phyloP scores from a whole-genome alignment of 2,888 invertebrate species.

The Zonitis immaculata region DNA sequence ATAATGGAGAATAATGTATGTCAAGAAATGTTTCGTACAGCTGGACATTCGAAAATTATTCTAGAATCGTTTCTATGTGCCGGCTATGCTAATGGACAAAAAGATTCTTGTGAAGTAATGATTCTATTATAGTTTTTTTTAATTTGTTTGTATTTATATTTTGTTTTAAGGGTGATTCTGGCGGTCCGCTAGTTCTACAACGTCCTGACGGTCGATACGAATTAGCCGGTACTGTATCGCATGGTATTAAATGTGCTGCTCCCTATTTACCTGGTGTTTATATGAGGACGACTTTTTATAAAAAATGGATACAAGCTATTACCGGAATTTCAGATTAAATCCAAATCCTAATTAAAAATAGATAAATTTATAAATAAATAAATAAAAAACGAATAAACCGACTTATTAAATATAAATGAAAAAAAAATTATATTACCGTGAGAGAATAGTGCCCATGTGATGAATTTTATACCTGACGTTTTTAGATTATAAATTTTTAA shows the following conservation, averaged over 20 bases:
- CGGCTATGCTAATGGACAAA: slow-evolving; percentile 86
- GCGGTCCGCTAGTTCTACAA: slow-evolving; percentile 82
- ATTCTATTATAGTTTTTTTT: too few species aligned
- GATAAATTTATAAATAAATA: too few species aligned
- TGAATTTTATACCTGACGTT: slow-evolving; percentile 34
- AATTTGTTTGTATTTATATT: too few species aligned
- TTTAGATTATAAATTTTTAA: too few species aligned
- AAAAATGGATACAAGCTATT: slow-evolving; percentile 84
- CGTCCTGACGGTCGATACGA: slow-evolving; percentile 81
- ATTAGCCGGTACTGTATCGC: slow-evolving; percentile 86
- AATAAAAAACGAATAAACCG: too few species aligned
- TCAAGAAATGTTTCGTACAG: slow-evolving; percentile 90
- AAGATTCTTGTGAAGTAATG: slow-evolving; percentile 90
- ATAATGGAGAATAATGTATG: slow-evolving; percentile 88
- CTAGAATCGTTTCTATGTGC: slow-evolving; percentile 85
- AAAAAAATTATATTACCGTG: too few species aligned
- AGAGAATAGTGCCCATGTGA: slow-evolving; percentile 28
- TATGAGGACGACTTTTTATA: slow-evolving; percentile 88
- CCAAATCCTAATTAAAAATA: too few species aligned
- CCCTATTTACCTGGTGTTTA: slow-evolving; percentile 90
- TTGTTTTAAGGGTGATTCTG: slow-evolving; percentile 96
- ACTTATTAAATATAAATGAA: too few species aligned
- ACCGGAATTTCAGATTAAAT: slow-evolving; percentile 58
- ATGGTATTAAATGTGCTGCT: slow-evolving; percentile 92
- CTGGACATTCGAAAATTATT: slow-evolving; percentile 83